Conservation (phyloP, 2,797 vertebrate genomes). For the Picus viridis region DNA sequence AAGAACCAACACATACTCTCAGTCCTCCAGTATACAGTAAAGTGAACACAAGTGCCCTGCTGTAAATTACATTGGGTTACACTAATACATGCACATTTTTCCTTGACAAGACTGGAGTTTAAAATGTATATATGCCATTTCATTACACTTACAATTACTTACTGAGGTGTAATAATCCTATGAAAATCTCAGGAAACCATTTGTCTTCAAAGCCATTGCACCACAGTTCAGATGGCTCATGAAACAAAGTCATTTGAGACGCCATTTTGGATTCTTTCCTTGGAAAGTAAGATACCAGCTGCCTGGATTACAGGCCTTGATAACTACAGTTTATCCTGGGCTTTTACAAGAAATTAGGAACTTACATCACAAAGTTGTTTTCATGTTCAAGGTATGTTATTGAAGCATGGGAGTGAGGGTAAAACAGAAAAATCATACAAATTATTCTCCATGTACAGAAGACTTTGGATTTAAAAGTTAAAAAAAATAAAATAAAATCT, state of each 20-base stretch:
- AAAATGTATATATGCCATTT: slow-evolving; percentile 19
- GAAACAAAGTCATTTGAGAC: not conserved
- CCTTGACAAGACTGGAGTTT: slow-evolving; percentile 39
- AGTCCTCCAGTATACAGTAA: slow-evolving; percentile 1
- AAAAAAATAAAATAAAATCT: not conserved
- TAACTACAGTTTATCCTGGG: not conserved
- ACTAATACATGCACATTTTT: slow-evolving; percentile 43
- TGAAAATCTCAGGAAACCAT: slow-evolving; percentile 45
- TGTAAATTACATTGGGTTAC: slow-evolving; percentile 19
- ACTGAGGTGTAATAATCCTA: not conserved
- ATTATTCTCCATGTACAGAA: not conserved
- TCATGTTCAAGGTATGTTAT: not conserved
- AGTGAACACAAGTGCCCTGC: not conserved
- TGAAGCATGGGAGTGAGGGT: not conserved
- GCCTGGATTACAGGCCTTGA: not conserved
- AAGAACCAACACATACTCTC: not conserved
- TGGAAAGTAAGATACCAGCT: not conserved
- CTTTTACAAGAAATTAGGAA: slow-evolving; percentile 10
- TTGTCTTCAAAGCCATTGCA: not conserved
- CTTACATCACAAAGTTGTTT: not conserved
- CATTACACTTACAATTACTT: slow-evolving; percentile 14
- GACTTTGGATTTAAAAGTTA: not conserved
- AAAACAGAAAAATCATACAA: not conserved
- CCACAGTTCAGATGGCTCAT: not conserved
- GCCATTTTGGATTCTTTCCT: slow-evolving; percentile 32